Evolutionary conservation across 2,797 vertebrate species (phyloP), one percentile per base, ranked within the genome.

Genomic region (Falco cherrug): DNA sequence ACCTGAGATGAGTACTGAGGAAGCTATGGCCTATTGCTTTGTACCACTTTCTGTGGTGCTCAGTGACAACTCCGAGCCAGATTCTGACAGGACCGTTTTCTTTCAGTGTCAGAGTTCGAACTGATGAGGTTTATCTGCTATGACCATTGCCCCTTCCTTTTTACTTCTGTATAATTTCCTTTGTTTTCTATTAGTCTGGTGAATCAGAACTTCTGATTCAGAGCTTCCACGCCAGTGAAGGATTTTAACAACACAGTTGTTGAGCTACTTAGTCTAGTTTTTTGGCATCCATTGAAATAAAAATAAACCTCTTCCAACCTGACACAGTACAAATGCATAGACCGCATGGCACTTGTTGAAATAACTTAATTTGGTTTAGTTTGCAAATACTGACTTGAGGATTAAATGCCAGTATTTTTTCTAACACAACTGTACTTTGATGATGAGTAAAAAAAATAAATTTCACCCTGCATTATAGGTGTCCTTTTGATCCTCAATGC

Each of bases 281-380:
- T 74, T 71, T 94, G 77, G 54, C 84, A 81, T 37, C 29, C 33
- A 43, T 1, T 83, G 69, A 87, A 87, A 84, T 74, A 50, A 78
- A 41, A 84, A 16, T 51, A 45, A 53, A 5, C 37, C 18, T 78
- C 45, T 88, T 84, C 29, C 35, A 93, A 37, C 59, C 57, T 90
- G 83, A 96, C 80, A 81, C 4, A 31, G 54, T 86, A 61, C 26
- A 93, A 90, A 90, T 65, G 65, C 57, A 86, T 33, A 78, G 76
- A 61, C 61, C 77, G 76, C 91, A 93, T 90, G 92, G 65, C 45
- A 93, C 78, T 60, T 94, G 50, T 91, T 93, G 94, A 93, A 94
- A 47, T 84, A 94, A 69, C 69, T 97, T 48, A 83, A 61, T 71
- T 90, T 94, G 59, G 65, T 92, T 88, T 54, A 88, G 65, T 95